Percentiles rank a stretch among this genome's conserved stretches.
These are phyloP conservation scores for Drosophila melanogaster DNA, from an alignment of 1,140 invertebrate species.

Conservation along the genomic window DNA sequence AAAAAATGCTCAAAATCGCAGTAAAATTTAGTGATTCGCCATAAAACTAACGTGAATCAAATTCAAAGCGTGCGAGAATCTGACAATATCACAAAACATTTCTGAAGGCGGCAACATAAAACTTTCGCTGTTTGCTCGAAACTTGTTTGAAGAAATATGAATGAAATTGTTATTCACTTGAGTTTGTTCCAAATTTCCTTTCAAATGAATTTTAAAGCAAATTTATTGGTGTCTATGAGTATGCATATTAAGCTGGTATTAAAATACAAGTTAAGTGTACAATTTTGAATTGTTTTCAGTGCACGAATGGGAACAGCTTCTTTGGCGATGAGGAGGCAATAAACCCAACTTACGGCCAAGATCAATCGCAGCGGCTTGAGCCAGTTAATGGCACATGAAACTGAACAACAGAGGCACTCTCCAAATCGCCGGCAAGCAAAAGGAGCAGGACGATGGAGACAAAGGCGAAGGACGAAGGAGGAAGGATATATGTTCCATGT, in stretches of 20 bases:
- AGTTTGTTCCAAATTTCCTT: neutral
- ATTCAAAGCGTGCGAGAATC: constrained; percentile 4
- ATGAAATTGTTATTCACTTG: neutral
- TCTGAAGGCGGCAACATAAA: neutral
- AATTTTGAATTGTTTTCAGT: constrained; percentile 17
- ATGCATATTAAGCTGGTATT: too few species aligned
- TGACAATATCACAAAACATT: constrained; percentile 11
- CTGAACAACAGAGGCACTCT: constrained; percentile 51
- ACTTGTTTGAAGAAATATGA: neutral
- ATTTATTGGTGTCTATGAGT: too few species aligned
- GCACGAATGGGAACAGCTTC: constrained; percentile 4
- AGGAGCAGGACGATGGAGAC: constrained; percentile 4
- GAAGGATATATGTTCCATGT: neutral
- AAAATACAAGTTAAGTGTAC: too few species aligned
- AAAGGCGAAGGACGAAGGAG: neutral
- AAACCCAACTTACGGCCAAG: constrained; percentile 64
- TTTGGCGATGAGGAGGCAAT: constrained; percentile 24
- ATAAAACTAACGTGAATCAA: constrained; percentile 38
- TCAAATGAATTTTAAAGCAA: too few species aligned
- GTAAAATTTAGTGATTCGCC: constrained; percentile 37
- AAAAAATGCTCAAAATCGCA: constrained; percentile 19
- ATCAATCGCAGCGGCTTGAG: constrained; percentile 77
- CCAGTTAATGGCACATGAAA: constrained; percentile 81
- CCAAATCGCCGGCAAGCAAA: constrained; percentile 34
- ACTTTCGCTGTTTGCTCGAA: neutral